Percentiles rank a stretch among this genome's conserved stretches.
These are phyloP conservation scores for Taeniopygia guttata DNA, from an alignment of 2,797 vertebrate species.

Conservation along the genomic window DNA sequence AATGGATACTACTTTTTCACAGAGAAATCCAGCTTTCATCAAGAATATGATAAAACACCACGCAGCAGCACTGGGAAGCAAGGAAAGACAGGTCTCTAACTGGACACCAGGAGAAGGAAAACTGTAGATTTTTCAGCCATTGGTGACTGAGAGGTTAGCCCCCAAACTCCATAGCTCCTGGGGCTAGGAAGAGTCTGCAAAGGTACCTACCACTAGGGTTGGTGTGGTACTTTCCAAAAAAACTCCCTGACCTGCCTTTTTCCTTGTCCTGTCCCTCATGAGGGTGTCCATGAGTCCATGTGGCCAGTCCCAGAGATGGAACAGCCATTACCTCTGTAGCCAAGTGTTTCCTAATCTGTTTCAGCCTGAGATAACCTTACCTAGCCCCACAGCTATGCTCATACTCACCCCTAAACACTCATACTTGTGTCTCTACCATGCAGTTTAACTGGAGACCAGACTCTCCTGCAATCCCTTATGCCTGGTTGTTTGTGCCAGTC, in stretches of 20 bases:
- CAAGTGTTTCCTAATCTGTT: background rate
- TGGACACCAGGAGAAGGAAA: background rate
- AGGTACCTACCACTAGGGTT: background rate
- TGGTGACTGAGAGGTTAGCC: background rate
- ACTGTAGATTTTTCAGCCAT: background rate
- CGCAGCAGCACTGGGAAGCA: background rate
- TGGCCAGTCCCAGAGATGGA: background rate
- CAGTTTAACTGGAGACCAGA: background rate
- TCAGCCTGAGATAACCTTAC: background rate
- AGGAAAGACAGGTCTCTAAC: background rate
- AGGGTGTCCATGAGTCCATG: fast-evolving
- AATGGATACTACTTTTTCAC: slow-evolving; percentile 18
- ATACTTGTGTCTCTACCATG: background rate
- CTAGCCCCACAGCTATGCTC: background rate
- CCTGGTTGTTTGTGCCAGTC: background rate
- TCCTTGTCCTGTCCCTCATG: background rate
- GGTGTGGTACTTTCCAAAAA: background rate
- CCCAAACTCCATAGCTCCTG: background rate
- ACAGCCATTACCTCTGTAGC: background rate
- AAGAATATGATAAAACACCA: background rate
- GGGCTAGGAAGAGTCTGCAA: background rate
- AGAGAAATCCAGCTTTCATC: slow-evolving; percentile 39
- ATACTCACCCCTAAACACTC: background rate
- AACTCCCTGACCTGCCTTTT: background rate
- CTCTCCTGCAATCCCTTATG: background rate